These are phyloP conservation scores for Telmatochromis bifrenatus DNA, from an alignment of 2,113 vertebrate genomes.

Conservation along the genomic window DNA sequence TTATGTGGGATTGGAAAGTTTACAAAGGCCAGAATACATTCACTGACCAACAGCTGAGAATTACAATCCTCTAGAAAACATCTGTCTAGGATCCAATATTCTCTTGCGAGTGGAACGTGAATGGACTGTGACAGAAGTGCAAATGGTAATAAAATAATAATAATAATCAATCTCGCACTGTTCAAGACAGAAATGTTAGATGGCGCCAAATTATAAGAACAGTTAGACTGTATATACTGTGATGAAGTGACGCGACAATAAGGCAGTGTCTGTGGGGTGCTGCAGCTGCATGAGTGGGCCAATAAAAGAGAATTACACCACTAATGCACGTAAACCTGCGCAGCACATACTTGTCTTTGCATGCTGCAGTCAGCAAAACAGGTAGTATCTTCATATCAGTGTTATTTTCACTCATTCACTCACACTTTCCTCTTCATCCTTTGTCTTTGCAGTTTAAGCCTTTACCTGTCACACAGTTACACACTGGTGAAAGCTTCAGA, in stretches of 20 bases:
- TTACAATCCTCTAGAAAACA: neutral
- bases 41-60: neutral
- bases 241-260: neutral
- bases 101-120: accelerated
- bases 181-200: neutral
- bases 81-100: neutral
- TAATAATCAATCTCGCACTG: neutral
- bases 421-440: neutral
- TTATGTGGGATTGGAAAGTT: neutral
- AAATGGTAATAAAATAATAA: neutral
- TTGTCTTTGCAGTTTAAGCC: neutral
- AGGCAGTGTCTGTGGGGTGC: neutral
- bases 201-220: neutral
- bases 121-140: neutral
- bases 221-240: neutral
- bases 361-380: neutral
- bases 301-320: neutral
- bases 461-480: neutral
- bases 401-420: neutral
- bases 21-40: neutral
- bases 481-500: neutral
- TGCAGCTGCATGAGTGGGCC: neutral
- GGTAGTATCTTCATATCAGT: neutral
- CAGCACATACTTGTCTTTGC: neutral
- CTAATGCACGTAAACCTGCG: neutral